Conservation (phyloP, 2,797 vertebrate genomes). For the Neoniphon sammara region DNA sequence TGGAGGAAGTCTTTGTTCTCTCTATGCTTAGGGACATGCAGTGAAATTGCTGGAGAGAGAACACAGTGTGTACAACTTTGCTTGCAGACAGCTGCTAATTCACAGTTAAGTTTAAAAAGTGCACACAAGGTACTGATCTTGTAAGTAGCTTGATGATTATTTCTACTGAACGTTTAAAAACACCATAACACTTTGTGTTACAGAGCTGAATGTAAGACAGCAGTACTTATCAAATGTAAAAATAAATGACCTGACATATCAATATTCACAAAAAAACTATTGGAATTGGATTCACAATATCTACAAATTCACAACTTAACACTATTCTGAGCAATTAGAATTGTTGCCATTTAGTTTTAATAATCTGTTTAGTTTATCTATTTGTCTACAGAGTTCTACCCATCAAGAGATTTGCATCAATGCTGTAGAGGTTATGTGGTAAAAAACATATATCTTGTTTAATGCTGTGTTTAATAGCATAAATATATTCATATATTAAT, state of each 20-base stretch:
- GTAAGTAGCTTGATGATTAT: constrained; percentile 69
- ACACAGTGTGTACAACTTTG: constrained; percentile 77
- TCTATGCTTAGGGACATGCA: constrained; percentile 79
- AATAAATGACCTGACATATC: constrained; percentile 78
- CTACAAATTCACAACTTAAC: constrained; percentile 82
- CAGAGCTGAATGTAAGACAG: constrained; percentile 70
- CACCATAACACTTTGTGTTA: constrained; percentile 76
- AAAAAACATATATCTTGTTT: constrained; percentile 78
- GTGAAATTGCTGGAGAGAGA: constrained; percentile 72
- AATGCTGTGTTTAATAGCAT: constrained; percentile 78
- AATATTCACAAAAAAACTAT: constrained; percentile 77
- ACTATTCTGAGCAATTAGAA: constrained; percentile 70
- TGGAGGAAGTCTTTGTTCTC: constrained; percentile 71
- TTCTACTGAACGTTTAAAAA: constrained; percentile 69
- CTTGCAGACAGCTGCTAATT: constrained; percentile 79
- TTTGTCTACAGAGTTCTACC: constrained; percentile 75
- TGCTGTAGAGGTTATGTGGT: constrained; percentile 75
- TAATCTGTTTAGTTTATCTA: constrained; percentile 65
- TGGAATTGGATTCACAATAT: constrained; percentile 80
- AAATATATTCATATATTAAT: constrained; percentile 81
- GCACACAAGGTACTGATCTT: constrained; percentile 78
- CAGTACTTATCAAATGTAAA: constrained; percentile 74
- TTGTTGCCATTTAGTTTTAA: constrained; percentile 71
- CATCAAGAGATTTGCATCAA: constrained; percentile 74
- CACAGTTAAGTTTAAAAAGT: constrained; percentile 82